phyloP scores from a whole-genome alignment of 2,797 vertebrate genomes.

The Columba guinea region DNA sequence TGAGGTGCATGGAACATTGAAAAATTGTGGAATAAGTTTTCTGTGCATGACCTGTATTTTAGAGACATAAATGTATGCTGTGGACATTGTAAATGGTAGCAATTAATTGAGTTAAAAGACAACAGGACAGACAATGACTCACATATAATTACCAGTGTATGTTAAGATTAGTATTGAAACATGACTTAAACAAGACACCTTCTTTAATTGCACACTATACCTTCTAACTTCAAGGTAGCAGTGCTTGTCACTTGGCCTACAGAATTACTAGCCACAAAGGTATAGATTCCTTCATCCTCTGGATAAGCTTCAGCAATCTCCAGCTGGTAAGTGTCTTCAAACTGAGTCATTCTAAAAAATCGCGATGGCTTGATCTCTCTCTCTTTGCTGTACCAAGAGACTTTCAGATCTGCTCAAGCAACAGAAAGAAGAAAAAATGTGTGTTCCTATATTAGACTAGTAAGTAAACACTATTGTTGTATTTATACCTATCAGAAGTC shows the following conservation, averaged over 20 bases:
- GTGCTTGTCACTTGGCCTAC: conserved; percentile 90
- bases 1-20: neutral
- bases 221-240: conserved; percentile 87
- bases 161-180: conserved; percentile 42
- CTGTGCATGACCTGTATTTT: neutral
- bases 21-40: neutral
- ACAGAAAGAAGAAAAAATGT: neutral
- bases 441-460: neutral
- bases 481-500: neutral
- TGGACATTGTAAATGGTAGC: conserved; percentile 1
- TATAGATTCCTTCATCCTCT: conserved; percentile 93
- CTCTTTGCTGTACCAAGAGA: conserved; percentile 92
- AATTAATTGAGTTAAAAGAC: conserved; percentile 69
- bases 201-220: conserved; percentile 71
- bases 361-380: conserved; percentile 95
- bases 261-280: conserved; percentile 88
- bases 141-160: conserved; percentile 5
- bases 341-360: conserved; percentile 95
- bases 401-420: conserved; percentile 85
- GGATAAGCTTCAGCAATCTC: conserved; percentile 92
- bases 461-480: neutral
- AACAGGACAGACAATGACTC: conserved; percentile 11
- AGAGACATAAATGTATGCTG: neutral
- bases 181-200: neutral
- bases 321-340: conserved; percentile 94